Percentiles rank a stretch among this genome's conserved stretches.
phyloP scores from a whole-genome alignment of 1,140 invertebrate species.

The Drosophila cardini region DNA sequence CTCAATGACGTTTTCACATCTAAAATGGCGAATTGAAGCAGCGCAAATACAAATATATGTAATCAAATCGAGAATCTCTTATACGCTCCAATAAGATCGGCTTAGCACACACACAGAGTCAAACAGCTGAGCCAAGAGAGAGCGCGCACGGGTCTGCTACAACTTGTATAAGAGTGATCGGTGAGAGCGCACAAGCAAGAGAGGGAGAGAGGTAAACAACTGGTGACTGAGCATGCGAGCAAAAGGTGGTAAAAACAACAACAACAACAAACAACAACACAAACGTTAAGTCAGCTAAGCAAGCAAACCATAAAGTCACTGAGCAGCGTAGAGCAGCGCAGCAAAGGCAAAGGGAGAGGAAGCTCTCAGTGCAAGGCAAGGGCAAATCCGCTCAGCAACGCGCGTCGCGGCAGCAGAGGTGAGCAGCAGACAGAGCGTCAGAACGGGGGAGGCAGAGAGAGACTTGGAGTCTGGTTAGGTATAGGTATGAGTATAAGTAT shows the following conservation, averaged over 20 bases:
- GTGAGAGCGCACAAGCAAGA: slow-evolving; percentile 6
- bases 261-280: slow-evolving; percentile 51
- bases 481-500: slow-evolving; percentile 23
- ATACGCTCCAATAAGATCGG: slow-evolving; percentile 72
- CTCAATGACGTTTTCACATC: slow-evolving; percentile 52
- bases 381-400: slow-evolving; percentile 10
- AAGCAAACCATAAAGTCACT: slow-evolving; percentile 45
- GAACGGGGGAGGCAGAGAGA: slow-evolving; percentile 26
- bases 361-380: slow-evolving; percentile 1
- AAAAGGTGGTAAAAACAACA: slow-evolving; percentile 46
- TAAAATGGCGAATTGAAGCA: slow-evolving; percentile 74
- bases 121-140: slow-evolving; percentile 38
- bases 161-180: slow-evolving; percentile 44
- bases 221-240: slow-evolving; percentile 32
- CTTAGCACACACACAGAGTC: slow-evolving; percentile 22
- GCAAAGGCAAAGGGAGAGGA: not conserved
- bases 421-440: slow-evolving; percentile 34
- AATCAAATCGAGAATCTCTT: slow-evolving; percentile 37
- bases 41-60: slow-evolving; percentile 22
- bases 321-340: not conserved
- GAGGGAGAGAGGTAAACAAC: slow-evolving; percentile 40
- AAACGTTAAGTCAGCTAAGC: slow-evolving; percentile 41
- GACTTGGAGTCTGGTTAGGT: slow-evolving; percentile 41
- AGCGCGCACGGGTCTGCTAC: not conserved
- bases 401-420: slow-evolving; percentile 16